These are phyloP conservation scores for Aphidius colemani DNA, from an alignment of 2,888 invertebrate species.

Conservation along the genomic window DNA sequence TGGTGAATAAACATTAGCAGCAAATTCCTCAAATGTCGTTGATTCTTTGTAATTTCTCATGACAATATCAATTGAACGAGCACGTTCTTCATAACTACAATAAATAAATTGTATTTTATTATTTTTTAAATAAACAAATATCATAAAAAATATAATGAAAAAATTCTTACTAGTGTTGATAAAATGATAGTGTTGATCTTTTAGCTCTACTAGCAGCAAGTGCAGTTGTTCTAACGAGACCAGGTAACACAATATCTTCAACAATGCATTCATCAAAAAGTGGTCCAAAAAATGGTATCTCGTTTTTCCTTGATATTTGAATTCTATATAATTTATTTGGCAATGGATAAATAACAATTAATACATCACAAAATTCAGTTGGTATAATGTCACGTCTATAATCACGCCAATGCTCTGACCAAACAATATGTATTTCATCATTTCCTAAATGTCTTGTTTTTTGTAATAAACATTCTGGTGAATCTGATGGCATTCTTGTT, in stretches of 20 bases:
- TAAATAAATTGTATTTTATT: slow-evolving; percentile 15
- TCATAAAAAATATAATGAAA: slow-evolving; percentile 1
- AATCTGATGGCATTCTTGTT: slow-evolving; percentile 92
- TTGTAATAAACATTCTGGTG: slow-evolving; percentile 83
- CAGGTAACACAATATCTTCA: slow-evolving; percentile 75
- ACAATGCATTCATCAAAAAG: slow-evolving; percentile 91
- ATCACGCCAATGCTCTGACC: slow-evolving; percentile 96
- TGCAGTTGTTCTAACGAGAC: slow-evolving; percentile 86
- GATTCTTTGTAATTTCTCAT: slow-evolving; percentile 83
- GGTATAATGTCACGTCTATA: slow-evolving; percentile 96
- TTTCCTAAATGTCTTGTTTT: slow-evolving; percentile 96
- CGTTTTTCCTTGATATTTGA: slow-evolving; percentile 74
- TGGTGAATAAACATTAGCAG: slow-evolving; percentile 73
- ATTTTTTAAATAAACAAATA: slow-evolving; percentile 1
- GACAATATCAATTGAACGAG: slow-evolving; percentile 82
- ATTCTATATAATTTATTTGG: slow-evolving; percentile 84
- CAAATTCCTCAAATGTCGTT: slow-evolving; percentile 89
- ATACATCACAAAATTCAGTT: slow-evolving; percentile 98
- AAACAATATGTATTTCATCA: slow-evolving; percentile 98
- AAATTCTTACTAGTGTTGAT: slow-evolving; percentile 83
- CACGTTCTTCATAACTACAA: slow-evolving; percentile 87
- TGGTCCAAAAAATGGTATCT: slow-evolving; percentile 91
- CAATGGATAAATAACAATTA: slow-evolving; percentile 94
- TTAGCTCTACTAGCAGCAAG: slow-evolving; percentile 91
- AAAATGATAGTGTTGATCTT: slow-evolving; percentile 85